Conservation (phyloP, 2,797 vertebrate species). For the Antrozous pallidus region DNA sequence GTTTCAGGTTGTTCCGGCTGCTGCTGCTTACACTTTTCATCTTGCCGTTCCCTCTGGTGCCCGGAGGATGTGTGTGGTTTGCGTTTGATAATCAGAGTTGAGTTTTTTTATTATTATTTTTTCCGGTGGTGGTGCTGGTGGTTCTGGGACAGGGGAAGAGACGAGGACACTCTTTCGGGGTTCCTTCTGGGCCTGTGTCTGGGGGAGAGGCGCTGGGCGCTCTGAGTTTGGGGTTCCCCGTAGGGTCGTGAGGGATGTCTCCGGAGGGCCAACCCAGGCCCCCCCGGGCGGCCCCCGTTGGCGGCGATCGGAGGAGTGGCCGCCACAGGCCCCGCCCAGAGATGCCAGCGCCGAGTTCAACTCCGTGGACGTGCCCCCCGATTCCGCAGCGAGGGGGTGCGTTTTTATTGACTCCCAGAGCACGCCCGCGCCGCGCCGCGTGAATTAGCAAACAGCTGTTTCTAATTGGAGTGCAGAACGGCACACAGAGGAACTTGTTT, state of each 20-base stretch:
- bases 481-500: slow-evolving; percentile 92
- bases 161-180: neutral
- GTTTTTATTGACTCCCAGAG: slow-evolving; percentile 89
- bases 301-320: too few relatives aligned
- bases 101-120: neutral
- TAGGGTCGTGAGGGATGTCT: neutral
- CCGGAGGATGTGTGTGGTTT: slow-evolving; percentile 49
- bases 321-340: slow-evolving; percentile 63
- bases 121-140: neutral
- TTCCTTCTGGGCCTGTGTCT: neutral
- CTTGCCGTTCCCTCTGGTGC: slow-evolving; percentile 58
- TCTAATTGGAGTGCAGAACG: slow-evolving; percentile 92
- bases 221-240: neutral
- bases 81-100: slow-evolving; percentile 64
- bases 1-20: too few relatives aligned
- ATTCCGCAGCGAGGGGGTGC: slow-evolving; percentile 83
- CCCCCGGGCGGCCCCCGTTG: neutral
- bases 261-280: neutral
- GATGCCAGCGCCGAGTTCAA: slow-evolving; percentile 70
- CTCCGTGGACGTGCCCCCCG: slow-evolving; percentile 77
- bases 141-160: neutral
- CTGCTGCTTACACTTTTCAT: too few relatives aligned
- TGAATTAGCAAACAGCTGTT: slow-evolving; percentile 96
- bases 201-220: neutral
- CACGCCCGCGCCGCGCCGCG: slow-evolving; percentile 89